Evolutionary conservation across 2,888 invertebrate genomes (phyloP), one percentile per base, ranked within the genome.

Genomic region (Coecobrya sp.): DNA sequence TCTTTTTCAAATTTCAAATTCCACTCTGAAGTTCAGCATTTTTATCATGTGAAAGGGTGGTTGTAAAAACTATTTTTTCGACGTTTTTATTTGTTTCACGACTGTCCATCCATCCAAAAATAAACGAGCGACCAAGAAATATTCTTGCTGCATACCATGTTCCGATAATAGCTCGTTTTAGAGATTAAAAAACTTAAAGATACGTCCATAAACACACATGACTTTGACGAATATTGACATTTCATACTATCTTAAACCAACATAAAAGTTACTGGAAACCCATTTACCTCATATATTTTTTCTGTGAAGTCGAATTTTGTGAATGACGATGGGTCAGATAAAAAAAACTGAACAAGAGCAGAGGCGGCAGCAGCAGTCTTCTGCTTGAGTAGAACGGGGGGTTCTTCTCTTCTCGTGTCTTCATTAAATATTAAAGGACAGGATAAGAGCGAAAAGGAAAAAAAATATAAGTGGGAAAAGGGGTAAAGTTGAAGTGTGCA

Each of bases 401-500:
- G 10, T 36, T 19, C n/a, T 68, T n/a, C 16, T 73, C 52, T 52
- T 22, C 42, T 86, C 30, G 73, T 73, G 73, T 73, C 42, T 70
- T 86, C 70, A 86, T 70, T 52, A 86, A 86, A 70, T 70, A 86
- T 86, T 70, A 73, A 86, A 52, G 73, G 52, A 30, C 16, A 70
- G 5, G 42, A 73, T 36, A 73, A 45, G 73, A 19, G 42, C 0
- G 42, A 42, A 73, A 73, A 73, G 19, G 36, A 36, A 36, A 7
- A 36, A 36, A 36, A 36, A 36, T 42, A 73, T 42, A 73, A 73
- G 42, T 73, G 73, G 73, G 73, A 19, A 42, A 52, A 30, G 65
- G 86, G 52, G 59, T 86, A 8, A 49, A 68, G 49, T 85, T 85
- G 85, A 85, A 85, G 86, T 86, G 86, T 86, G 70, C 86, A 73